Conservation (phyloP, 2,888 invertebrate genomes). For the Tipula lateralis region DNA sequence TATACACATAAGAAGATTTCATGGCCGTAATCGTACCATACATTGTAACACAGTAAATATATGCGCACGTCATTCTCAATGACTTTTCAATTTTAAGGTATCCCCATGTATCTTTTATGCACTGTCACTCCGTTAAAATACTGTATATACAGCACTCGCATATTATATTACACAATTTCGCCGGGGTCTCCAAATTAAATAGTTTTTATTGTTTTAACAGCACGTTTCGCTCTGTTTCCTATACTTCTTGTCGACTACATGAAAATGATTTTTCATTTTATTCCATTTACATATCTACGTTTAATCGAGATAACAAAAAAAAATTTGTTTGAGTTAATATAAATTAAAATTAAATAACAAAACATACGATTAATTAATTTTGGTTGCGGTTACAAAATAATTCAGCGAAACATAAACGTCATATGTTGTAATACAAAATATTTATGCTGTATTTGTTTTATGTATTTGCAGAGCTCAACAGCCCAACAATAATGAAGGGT, state of each 20-base stretch:
- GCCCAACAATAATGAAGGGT: constrained; percentile 74
- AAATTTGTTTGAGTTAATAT: neutral
- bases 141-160: neutral
- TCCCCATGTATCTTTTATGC: neutral
- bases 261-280: neutral
- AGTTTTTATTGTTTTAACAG: neutral
- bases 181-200: neutral
- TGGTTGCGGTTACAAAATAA: neutral
- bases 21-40: neutral
- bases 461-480: constrained; percentile 40
- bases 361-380: constrained; percentile 5
- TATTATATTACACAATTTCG: neutral
- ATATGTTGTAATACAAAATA: neutral
- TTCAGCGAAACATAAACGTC: neutral
- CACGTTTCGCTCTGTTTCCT: constrained; percentile 6
- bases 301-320: neutral
- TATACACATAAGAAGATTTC: neutral
- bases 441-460: no score
- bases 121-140: neutral
- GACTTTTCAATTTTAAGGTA: neutral
- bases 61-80: neutral
- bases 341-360: neutral
- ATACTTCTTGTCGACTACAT: neutral
- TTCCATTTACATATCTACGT: neutral
- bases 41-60: neutral